Evolutionary conservation across 1,140 invertebrate genomes (phyloP), one percentile per base, ranked within the genome.

Genomic region (Neodiprion fabricii): DNA sequence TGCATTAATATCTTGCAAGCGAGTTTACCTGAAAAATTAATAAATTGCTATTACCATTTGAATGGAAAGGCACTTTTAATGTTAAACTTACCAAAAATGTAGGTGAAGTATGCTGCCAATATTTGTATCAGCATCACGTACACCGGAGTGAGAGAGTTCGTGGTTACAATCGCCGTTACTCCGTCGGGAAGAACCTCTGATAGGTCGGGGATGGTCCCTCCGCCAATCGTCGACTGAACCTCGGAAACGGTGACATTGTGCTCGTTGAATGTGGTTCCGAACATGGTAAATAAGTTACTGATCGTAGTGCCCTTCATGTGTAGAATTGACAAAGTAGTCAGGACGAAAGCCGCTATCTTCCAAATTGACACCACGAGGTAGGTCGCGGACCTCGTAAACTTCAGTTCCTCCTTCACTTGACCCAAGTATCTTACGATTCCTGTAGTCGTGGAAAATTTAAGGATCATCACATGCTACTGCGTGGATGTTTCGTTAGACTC

Each of bases 1-100:
- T 96, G 95, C 83, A 96, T 96, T 83, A 94, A 91, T 75, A 96
- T 95, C 89, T 95, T 95, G 84, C 94, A 96, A 10, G 95, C 91
- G 80, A 95, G 96, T 90, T 95, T 96, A 28, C 91, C 91, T 92
- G 80, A 70, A 84, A 83, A 61, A 14, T 12, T 14, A 61, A 17
- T 9, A 61, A 61, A 8, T 14, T 9, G 4, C 8, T 14, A 12
- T 40, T 40, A 40, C 1, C 28, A 40, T 40, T 40, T 5, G 1
- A 40, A 40, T 40, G 28, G 1, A 40, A 40, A 40, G 28, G 1
- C 28, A 40, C 53, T 61, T 17, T 17, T 5, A 5, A 14, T 17
- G 11, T 17, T 17, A 12, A 61, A 61, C 53, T 12, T 61, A 61
- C 53, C 92, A 79, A 94, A 92, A 75, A 92, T 90, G 81, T 95